These are phyloP conservation scores for Ormia ochracea DNA, from an alignment of 2,888 invertebrate species.

Conservation along the genomic window DNA sequence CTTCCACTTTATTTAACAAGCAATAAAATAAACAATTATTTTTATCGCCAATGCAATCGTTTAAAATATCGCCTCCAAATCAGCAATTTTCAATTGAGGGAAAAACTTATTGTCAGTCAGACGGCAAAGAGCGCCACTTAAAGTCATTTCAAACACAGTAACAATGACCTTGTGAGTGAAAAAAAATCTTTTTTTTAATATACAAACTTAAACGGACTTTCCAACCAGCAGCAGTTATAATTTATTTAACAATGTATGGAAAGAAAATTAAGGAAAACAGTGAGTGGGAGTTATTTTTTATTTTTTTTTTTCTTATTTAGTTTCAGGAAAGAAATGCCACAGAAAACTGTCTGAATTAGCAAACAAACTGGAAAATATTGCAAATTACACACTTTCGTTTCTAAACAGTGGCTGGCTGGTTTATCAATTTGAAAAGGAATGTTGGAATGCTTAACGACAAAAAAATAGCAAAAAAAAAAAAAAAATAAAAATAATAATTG, in stretches of 20 bases:
- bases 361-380: not conserved
- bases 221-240: constrained; percentile 18
- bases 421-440: not conserved
- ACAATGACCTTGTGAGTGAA: constrained; percentile 46
- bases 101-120: constrained; percentile 28
- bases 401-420: not conserved
- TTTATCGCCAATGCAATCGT: constrained; percentile 16
- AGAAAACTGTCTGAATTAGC: not conserved
- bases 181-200: not conserved
- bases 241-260: constrained; percentile 11
- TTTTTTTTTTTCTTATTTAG: no score
- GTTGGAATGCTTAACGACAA: not conserved
- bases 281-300: constrained; percentile 8
- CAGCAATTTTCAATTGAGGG: constrained; percentile 13
- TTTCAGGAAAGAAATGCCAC: constrained; percentile 1
- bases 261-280: not conserved
- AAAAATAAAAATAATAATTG: not conserved
- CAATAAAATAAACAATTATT: constrained; percentile 20
- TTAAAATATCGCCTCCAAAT: constrained; percentile 15
- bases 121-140: not conserved
- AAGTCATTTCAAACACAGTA: constrained; percentile 21
- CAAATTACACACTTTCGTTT: constrained; percentile 7
- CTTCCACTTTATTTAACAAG: not conserved
- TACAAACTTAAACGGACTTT: not conserved
- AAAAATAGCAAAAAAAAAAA: not conserved